A percentile compares a stretch with the other conserved stretches of the same genome.
phyloP scores from a whole-genome alignment of 1,140 invertebrate genomes.

The Pogonomyrmex barbatus region DNA sequence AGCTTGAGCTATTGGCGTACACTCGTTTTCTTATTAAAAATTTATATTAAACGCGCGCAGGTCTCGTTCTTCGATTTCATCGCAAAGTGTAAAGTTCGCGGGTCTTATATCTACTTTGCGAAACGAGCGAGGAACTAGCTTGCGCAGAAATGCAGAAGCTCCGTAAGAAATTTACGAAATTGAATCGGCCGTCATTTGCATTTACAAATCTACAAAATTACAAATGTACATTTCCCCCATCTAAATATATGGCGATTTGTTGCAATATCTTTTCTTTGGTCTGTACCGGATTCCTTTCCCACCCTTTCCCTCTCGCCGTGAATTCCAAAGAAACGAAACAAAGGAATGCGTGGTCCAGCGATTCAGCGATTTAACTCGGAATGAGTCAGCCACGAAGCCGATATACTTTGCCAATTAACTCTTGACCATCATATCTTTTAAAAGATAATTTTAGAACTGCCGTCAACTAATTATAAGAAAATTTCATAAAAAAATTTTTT shows the following conservation, averaged over 20 bases:
- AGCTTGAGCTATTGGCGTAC: not conserved
- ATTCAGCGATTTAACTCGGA: conserved; percentile 38
- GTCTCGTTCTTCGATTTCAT: not conserved
- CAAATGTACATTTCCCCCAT: not conserved
- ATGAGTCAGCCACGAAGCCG: conserved; percentile 12
- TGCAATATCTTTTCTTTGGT: not conserved
- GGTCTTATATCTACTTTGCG: not conserved
- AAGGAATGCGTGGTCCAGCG: not conserved
- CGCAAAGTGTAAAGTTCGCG: not conserved
- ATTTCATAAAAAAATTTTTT: not conserved
- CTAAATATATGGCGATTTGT: not conserved
- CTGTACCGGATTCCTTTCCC: not conserved
- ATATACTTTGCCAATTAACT: not conserved
- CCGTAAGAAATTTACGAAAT: not conserved
- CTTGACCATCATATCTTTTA: not conserved
- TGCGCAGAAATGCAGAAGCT: too few species aligned
- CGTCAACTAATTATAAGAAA: not conserved
- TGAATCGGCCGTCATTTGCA: not conserved
- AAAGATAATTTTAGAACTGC: not conserved
- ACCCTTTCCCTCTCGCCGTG: not conserved
- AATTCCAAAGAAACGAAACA: conserved; percentile 29
- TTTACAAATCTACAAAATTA: not conserved
- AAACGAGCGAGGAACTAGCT: not conserved
- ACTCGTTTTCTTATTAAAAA: conserved; percentile 1
- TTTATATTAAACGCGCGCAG: not conserved